Percentiles rank a stretch among this genome's conserved stretches.
These are phyloP conservation scores for Xenops minutus DNA, from an alignment of 2,797 vertebrate species.

Conservation along the genomic window DNA sequence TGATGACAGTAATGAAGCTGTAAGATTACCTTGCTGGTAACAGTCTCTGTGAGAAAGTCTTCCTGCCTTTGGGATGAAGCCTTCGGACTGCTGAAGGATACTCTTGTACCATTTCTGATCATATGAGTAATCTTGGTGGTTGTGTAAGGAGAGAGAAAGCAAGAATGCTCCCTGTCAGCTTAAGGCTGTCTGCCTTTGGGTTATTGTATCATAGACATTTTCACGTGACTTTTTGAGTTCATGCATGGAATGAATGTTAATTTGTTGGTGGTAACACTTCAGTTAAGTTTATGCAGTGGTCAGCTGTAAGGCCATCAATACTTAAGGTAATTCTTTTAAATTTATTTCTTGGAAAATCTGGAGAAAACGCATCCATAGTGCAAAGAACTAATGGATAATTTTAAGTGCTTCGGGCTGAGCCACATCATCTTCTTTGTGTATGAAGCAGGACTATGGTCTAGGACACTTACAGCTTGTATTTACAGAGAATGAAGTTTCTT, in stretches of 20 bases:
- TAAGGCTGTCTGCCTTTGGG: not conserved
- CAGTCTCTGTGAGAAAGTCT: not conserved
- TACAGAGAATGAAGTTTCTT: not conserved
- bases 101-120: not conserved
- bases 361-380: not conserved
- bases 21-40: not conserved
- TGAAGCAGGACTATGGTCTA: not conserved
- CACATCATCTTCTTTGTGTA: not conserved
- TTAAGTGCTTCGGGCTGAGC: not conserved
- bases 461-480: not conserved
- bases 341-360: not conserved
- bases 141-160: fast-evolving
- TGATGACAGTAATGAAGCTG: not conserved
- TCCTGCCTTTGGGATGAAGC: not conserved
- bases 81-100: not conserved
- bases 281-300: not conserved
- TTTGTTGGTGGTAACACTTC: not conserved
- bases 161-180: not conserved
- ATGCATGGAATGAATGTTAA: not conserved
- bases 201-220: not conserved
- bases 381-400: not conserved
- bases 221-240: not conserved
- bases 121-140: not conserved
- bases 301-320: not conserved
- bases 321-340: not conserved